A percentile compares a stretch with the other conserved stretches of the same genome.
These are phyloP conservation scores for Monopterus albus DNA, from an alignment of 2,113 vertebrate species.

Conservation along the genomic window DNA sequence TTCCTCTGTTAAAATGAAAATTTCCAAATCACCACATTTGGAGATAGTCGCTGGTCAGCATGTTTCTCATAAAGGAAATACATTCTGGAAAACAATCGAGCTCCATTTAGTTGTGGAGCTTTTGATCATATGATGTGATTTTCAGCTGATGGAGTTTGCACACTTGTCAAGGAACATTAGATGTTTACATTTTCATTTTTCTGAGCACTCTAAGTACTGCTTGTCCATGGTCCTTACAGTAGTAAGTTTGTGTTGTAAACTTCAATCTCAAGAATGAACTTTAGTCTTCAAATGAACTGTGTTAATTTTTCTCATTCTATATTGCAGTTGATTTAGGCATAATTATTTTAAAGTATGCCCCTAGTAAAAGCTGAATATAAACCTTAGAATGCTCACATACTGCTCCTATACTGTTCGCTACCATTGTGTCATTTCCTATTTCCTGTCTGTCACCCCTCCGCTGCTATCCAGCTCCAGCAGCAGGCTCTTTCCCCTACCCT, in stretches of 20 bases:
- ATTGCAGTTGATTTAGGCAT: not conserved
- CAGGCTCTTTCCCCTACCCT: slow-evolving; percentile 40
- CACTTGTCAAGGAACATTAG: too few relatives aligned
- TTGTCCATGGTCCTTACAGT: too few relatives aligned
- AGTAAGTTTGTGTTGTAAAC: not conserved
- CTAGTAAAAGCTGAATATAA: not conserved
- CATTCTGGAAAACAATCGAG: too few relatives aligned
- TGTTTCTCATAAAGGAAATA: too few relatives aligned
- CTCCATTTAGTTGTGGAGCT: not conserved
- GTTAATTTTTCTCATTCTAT: not conserved
- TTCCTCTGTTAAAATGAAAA: not conserved
- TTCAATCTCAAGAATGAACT: not conserved
- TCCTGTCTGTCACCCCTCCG: slow-evolving; percentile 65
- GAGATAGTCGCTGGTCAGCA: not conserved
- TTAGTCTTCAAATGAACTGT: not conserved
- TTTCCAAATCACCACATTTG: not conserved
- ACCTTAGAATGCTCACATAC: not conserved
- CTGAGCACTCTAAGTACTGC: not conserved
- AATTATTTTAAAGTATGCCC: not conserved
- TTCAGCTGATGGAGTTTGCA: not conserved
- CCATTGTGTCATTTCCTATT: slow-evolving; percentile 55
- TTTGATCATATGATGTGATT: not conserved
- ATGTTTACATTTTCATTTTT: not conserved
- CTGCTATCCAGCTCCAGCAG: slow-evolving; percentile 44
- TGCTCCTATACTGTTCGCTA: slow-evolving; percentile 12